These are phyloP conservation scores for Tauraco hartlaubi DNA, from an alignment of 2,797 vertebrate genomes.

Conservation along the genomic window DNA sequence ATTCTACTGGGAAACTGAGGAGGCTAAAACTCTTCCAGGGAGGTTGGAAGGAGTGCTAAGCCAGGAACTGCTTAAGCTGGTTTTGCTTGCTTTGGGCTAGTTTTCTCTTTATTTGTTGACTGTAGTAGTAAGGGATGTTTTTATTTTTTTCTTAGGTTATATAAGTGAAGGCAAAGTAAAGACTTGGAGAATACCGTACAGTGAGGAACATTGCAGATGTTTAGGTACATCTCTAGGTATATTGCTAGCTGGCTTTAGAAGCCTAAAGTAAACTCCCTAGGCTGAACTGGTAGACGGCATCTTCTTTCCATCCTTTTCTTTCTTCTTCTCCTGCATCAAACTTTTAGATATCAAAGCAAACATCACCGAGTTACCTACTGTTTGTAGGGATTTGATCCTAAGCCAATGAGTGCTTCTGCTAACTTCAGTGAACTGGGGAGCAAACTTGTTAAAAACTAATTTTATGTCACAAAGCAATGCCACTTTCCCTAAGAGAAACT, in stretches of 20 bases:
- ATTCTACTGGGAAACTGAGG: not conserved
- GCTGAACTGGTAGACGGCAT: not conserved
- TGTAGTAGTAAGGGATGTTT: not conserved
- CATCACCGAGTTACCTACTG: rapidly evolving
- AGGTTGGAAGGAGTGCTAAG: not conserved
- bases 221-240: not conserved
- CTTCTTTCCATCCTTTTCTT: not conserved
- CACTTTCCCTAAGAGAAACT: not conserved
- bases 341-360: not conserved
- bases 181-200: not conserved
- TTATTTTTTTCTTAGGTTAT: not conserved
- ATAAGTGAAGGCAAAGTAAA: not conserved
- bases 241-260: not conserved
- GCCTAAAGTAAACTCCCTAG: not conserved
- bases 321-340: not conserved
- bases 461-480: not conserved
- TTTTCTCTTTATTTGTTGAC: not conserved
- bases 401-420: not conserved
- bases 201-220: not conserved
- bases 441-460: not conserved
- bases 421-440: not conserved
- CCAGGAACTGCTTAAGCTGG: not conserved
- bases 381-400: not conserved
- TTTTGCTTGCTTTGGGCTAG: not conserved
- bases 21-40: not conserved